Evolutionary conservation across 2,888 invertebrate species (phyloP).

Genomic region (Pseudanteris insignis): DNA sequence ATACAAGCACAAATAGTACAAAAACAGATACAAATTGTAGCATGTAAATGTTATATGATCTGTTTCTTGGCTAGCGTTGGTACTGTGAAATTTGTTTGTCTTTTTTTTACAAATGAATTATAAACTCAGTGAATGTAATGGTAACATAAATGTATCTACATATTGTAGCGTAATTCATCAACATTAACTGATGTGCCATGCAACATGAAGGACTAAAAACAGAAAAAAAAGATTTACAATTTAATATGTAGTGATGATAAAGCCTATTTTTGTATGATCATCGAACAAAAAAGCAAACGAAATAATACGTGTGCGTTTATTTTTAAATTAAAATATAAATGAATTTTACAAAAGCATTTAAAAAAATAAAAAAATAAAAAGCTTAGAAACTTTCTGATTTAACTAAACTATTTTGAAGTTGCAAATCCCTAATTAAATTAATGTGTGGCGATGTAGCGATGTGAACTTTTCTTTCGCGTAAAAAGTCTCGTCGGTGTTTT

Average conservation of each 20-base stretch:
- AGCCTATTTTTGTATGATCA: constrained; percentile 3
- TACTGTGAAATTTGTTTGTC: no score
- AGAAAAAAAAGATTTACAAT: constrained; percentile 25
- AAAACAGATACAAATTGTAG: neutral
- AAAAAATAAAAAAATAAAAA: constrained; percentile 3
- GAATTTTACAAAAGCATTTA: neutral
- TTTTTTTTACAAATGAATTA: constrained; percentile 2
- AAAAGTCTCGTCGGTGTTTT: constrained; percentile 62
- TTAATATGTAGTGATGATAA: constrained; percentile 15
- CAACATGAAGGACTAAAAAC: constrained; percentile 39
- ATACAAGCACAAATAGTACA: constrained; percentile 5
- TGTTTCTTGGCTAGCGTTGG: no score
- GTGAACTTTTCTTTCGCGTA: constrained; percentile 62
- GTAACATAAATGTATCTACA: constrained; percentile 33
- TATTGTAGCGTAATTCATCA: constrained; percentile 39
- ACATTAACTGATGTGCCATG: constrained; percentile 41
- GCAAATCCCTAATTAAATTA: constrained; percentile 60
- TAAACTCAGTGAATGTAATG: constrained; percentile 25
- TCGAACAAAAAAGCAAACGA: no score
- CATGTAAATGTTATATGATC: no score
- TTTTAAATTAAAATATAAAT: no score
- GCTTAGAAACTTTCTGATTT: constrained; percentile 69
- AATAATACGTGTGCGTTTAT: no score
- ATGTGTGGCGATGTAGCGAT: constrained; percentile 59
- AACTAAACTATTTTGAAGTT: constrained; percentile 64